phyloP scores from a whole-genome alignment of 1,140 invertebrate species.

The Octopus bimaculoides region DNA sequence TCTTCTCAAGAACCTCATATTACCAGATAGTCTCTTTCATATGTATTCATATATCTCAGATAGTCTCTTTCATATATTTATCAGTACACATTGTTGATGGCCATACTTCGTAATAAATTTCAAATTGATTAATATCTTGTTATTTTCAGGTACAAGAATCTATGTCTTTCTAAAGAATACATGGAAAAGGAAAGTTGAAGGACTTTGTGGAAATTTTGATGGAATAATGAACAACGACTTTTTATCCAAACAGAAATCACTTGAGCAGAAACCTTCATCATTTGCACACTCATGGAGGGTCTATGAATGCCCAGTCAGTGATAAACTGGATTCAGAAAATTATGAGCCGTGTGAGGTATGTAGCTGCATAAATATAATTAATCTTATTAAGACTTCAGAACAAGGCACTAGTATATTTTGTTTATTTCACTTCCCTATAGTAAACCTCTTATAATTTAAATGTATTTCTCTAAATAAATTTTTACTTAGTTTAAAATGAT shows the following conservation, averaged over 20 bases:
- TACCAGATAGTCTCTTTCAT: too few relatives aligned
- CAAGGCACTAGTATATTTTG: too few relatives aligned
- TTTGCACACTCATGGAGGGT: conserved; percentile 85
- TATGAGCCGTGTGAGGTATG: conserved; percentile 65
- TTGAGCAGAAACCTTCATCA: conserved; percentile 67
- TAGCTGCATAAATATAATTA: conserved; percentile 13
- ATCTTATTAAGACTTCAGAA: too few relatives aligned
- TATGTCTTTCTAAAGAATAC: conserved; percentile 21
- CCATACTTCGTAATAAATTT: too few relatives aligned
- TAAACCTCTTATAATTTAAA: too few relatives aligned
- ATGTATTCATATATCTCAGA: too few relatives aligned
- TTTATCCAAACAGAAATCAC: conserved; percentile 70
- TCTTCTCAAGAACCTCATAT: too few relatives aligned
- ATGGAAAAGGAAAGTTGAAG: conserved; percentile 64
- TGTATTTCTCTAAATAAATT: too few relatives aligned
- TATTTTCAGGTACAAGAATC: conserved; percentile 28
- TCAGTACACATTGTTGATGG: too few relatives aligned
- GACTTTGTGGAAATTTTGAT: conserved; percentile 87
- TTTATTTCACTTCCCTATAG: too few relatives aligned
- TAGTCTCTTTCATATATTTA: too few relatives aligned
- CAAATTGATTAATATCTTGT: neutral
- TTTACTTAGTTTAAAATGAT: too few relatives aligned
- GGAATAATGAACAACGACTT: conserved; percentile 57
- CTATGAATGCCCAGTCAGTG: conserved; percentile 66
- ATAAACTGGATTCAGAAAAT: conserved; percentile 17